phyloP scores from a whole-genome alignment of 1,140 invertebrate genomes.

The Aphaenogaster floridana region DNA sequence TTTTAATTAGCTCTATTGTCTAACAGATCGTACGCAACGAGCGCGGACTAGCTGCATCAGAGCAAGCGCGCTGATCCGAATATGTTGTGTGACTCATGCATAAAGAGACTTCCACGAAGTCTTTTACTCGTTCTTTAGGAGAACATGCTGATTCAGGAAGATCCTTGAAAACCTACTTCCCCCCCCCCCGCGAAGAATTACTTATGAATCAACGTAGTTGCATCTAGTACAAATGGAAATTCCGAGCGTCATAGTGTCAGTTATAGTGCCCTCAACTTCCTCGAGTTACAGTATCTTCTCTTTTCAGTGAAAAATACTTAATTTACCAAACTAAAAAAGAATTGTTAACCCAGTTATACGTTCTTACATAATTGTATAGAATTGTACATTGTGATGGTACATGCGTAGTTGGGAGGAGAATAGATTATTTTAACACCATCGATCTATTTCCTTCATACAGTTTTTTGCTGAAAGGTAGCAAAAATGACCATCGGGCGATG shows the following conservation, averaged over 20 bases:
- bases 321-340: constrained; percentile 5
- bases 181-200: constrained; percentile 39
- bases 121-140: constrained; percentile 10
- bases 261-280: constrained; percentile 7
- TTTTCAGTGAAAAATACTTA: not conserved
- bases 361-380: not conserved
- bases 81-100: constrained; percentile 7
- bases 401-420: not conserved
- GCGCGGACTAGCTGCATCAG: not conserved
- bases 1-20: not conserved
- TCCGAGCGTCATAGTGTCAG: not conserved
- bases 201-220: constrained; percentile 66
- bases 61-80: not conserved
- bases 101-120: constrained; percentile 21
- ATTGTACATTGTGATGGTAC: not conserved
- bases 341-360: not conserved
- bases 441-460: not conserved
- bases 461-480: not conserved
- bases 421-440: not conserved
- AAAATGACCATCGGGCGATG: not conserved
- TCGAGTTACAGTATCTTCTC: not conserved
- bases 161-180: constrained; percentile 56
- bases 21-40: not conserved
- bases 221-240: constrained; percentile 60
- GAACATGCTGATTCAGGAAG: constrained; percentile 58